These are phyloP conservation scores for Drosophila mojavensis DNA, from an alignment of 1,140 invertebrate genomes.

Conservation along the genomic window DNA sequence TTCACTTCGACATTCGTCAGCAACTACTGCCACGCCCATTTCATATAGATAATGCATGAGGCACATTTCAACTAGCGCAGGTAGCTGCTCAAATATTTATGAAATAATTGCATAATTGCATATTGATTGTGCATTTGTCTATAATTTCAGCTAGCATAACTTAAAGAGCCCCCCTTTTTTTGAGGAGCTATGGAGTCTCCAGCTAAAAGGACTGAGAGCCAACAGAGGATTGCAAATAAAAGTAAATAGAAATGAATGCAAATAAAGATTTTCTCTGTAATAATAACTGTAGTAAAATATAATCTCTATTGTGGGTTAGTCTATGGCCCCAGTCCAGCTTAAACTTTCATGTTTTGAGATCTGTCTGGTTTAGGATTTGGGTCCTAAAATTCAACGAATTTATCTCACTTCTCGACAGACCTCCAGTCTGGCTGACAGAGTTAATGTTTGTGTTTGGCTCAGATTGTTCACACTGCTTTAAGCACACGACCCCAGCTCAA, in stretches of 20 bases:
- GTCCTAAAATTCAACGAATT: background rate
- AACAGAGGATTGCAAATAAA: no score
- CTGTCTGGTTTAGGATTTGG: background rate
- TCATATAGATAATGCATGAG: slow-evolving; percentile 34
- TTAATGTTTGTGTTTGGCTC: slow-evolving; percentile 21
- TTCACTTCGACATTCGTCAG: background rate
- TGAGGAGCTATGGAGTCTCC: no score
- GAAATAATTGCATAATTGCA: slow-evolving; percentile 27
- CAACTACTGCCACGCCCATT: slow-evolving; percentile 34
- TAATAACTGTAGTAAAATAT: no score
- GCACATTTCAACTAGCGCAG: slow-evolving; percentile 4
- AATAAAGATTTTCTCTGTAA: no score
- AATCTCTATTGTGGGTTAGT: no score
- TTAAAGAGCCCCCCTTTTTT: no score
- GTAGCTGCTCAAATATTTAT: slow-evolving; percentile 10
- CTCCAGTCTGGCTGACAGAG: background rate
- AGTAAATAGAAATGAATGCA: no score
- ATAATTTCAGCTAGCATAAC: no score
- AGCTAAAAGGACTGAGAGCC: no score
- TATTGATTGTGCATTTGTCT: no score
- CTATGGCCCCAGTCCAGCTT: background rate
- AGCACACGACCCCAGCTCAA: slow-evolving; percentile 1
- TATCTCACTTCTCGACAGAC: slow-evolving; percentile 22
- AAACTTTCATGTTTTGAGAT: background rate
- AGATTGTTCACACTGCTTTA: background rate